Evolutionary conservation across 92 coral and sea anemone genomes (phyloP), one percentile per base, ranked within the genome.

Genomic region (Epizoanthus scotinus): DNA sequence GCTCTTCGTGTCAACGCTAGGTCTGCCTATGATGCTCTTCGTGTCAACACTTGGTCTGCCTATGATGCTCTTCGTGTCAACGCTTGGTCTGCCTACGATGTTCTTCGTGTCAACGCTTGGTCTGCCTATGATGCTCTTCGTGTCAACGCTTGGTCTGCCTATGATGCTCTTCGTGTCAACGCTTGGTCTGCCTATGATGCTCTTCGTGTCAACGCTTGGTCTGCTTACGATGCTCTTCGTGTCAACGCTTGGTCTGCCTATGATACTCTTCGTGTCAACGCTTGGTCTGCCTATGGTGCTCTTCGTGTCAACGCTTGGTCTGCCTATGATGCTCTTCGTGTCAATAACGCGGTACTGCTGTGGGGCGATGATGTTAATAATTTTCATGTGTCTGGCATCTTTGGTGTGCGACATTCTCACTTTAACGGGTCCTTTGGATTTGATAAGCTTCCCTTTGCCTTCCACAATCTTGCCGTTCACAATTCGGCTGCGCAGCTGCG

Each of bases 371-470:
- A 96, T 96, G 68, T 96, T 97, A 34, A 96, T 90, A 52, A 96
- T 83, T 77, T 96, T 96, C 24, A 84, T 74, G 50, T 87, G 93
- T 49, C 87, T 90, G 25, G 81, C 85, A 58, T 92, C 99, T 78
- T 83, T 89, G n/a, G 97, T 93, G 63, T 93, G 94, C 12, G 99
- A 87, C 18, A 96, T 82, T 70, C 87, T 91, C 5, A 96, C 94
- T 55, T 78, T 85, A 68, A 96, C 87, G 18, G 99, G 96, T 21
- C 98, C 99, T 78, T 96, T 96, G 4, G 99, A 96, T 85, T 89
- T 94, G 59, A 96, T 91, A 18, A 87, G 26, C 49, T 96, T 96
- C 34, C 97, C 99, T 84, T 84, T 89, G 21, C 99, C 99, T 82
- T 84, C 84, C 7, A 96, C 66, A 25, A 93, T 61, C 68, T 80